Base-by-base conservation (phyloP, 2,113 vertebrate species). In the Vulpes ferrilata region DNA sequence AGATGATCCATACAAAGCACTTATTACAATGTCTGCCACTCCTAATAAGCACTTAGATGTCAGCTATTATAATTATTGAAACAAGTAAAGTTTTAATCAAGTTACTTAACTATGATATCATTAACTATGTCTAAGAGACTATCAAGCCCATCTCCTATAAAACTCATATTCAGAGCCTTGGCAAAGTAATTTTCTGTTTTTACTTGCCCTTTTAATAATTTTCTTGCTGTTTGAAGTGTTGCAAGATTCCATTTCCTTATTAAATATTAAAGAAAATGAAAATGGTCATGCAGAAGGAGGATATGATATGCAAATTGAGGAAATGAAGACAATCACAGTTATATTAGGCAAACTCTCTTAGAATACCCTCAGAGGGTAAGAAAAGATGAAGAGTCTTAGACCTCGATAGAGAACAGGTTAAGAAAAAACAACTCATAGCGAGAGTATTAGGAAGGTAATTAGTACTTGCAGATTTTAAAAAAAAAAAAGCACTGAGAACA, bases 251-350 rank as follows among this genome's bases (percentile, higher is more conserved):
- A 83, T 82, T 92, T 95, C 88, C 67, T 32, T 48, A 6, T 22
- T 48, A 5, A 62, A 15, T 25, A 94, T 76, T 84, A 86, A 88
- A 93, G 73, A 64, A 89, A 88, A 82, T 76, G n/a, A 94, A 92
- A 95, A 92, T n/a, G 19, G 51, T 60, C 88, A 69, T 30, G 19
- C 1, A 85, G 53, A 64, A 86, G 22, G 25, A 64, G 78, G 76
- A 86, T 64, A 55, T 79, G n/a, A 88, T 32, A 2, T 53, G 9
- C 22, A 82, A 38, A 74, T 0, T 78, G 71, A 95, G 59, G 71
- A 95, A 84, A 60, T 89, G 23, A n/a, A 69, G 65, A 62, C 20
- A 84, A 80, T 64, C 62, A 71, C 30, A 23, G 62, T 73, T 86
- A 53, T 17, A 89, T 73, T 87, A 90, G 71, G 64, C 51, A 92